Percentiles rank a stretch among this genome's conserved stretches.
Conservation (phyloP, 2,797 vertebrate species). For the Limnodromus scolopaceus region DNA sequence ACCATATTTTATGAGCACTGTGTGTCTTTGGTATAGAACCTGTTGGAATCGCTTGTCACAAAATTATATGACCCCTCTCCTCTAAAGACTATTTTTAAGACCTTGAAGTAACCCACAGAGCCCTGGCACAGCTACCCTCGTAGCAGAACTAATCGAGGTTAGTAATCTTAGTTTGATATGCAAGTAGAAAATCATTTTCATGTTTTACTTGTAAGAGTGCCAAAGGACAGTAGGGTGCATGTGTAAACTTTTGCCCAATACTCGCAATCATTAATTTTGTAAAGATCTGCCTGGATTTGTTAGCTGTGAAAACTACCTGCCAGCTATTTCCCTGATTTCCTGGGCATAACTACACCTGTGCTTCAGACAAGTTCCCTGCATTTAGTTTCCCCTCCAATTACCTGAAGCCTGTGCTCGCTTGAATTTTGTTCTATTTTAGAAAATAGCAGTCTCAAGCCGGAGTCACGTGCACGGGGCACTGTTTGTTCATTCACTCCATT, state of each 20-base stretch:
- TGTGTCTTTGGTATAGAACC: not conserved
- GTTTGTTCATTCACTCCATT: not conserved
- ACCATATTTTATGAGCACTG: not conserved
- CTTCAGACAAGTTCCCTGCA: constrained; percentile 15
- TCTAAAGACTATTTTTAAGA: constrained; percentile 18
- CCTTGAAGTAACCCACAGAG: constrained; percentile 16
- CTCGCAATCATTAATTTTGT: constrained; percentile 25
- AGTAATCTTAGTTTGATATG: constrained; percentile 32
- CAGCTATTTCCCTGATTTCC: constrained; percentile 45
- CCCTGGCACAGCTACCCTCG: not conserved
- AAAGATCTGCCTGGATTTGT: constrained; percentile 53
- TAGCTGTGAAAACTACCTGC: constrained; percentile 61
- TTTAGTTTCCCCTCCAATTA: not conserved
- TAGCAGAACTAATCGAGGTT: constrained; percentile 3
- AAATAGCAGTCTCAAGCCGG: not conserved
- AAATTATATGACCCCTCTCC: not conserved
- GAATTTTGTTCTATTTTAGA: not conserved
- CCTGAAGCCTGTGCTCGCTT: not conserved
- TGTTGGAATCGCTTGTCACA: constrained; percentile 2
- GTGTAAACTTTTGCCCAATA: constrained; percentile 50
- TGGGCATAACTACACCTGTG: constrained; percentile 61
- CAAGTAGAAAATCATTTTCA: constrained; percentile 49
- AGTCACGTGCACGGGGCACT: not conserved
- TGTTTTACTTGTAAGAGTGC: constrained; percentile 47
- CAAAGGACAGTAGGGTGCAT: constrained; percentile 64